Conservation (phyloP, 2,797 vertebrate species). For the Cercopithecus neglectus region DNA sequence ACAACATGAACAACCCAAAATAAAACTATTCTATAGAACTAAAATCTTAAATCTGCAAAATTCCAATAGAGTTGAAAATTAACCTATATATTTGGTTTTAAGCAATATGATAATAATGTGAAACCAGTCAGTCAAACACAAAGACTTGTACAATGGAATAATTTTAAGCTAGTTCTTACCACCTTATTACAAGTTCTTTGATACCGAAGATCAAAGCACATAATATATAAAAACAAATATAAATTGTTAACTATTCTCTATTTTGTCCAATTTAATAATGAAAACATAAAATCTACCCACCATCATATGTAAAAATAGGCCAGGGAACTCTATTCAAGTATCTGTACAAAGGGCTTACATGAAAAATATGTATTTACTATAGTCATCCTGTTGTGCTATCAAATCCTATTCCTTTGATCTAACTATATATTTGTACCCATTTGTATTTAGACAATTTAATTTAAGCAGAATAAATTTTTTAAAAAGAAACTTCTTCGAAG, state of each 20-base stretch:
- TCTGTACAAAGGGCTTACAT: background rate
- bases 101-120: background rate
- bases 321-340: slow-evolving; percentile 7
- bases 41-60: slow-evolving; percentile 23
- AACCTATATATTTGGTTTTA: background rate
- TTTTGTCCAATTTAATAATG: slow-evolving; percentile 25
- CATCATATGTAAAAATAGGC: background rate
- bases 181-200: background rate
- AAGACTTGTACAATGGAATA: background rate
- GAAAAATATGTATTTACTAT: background rate
- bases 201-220: background rate
- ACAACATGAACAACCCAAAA: background rate
- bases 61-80: background rate
- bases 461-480: background rate
- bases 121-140: background rate
- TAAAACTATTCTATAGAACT: background rate
- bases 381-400: background rate
- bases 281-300: slow-evolving; percentile 12
- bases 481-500: background rate
- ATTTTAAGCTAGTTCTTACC: background rate
- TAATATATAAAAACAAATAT: slow-evolving; percentile 7
- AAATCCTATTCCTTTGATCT: background rate
- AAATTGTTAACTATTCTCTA: background rate
- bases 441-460: background rate
- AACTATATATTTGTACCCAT: background rate